phyloP scores from a whole-genome alignment of 2,888 invertebrate species.

The Pelosia muscerda region DNA sequence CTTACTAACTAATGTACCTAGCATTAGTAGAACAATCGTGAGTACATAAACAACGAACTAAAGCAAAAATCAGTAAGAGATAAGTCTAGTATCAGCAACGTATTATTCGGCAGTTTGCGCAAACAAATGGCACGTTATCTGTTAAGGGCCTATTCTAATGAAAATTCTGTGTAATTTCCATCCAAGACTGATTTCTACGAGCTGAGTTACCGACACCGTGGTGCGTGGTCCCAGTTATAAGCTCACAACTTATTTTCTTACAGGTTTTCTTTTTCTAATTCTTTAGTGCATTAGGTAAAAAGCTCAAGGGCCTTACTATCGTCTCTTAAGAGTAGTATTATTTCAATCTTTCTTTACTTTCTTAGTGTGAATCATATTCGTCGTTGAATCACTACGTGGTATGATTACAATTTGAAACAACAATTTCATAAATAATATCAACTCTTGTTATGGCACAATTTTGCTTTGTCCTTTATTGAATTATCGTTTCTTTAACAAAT shows the following conservation, averaged over 20 bases:
- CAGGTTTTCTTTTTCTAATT: too few relatives aligned
- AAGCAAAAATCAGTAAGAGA: background rate
- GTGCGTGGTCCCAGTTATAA: slow-evolving; percentile 35
- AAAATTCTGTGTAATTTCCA: slow-evolving; percentile 60
- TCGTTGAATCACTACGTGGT: too few relatives aligned
- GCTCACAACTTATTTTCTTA: background rate
- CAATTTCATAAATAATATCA: too few relatives aligned
- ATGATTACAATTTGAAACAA: too few relatives aligned
- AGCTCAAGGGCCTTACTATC: too few relatives aligned
- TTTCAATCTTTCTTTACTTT: too few relatives aligned
- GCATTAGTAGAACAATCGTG: background rate
- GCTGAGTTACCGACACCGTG: slow-evolving; percentile 45
- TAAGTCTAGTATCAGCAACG: slow-evolving; percentile 28
- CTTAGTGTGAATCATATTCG: too few relatives aligned
- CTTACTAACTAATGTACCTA: background rate
- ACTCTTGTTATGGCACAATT: too few relatives aligned
- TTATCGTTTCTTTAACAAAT: too few relatives aligned
- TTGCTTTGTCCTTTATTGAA: too few relatives aligned
- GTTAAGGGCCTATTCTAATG: slow-evolving; percentile 57
- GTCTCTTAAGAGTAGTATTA: too few relatives aligned
- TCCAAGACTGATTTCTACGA: slow-evolving; percentile 58
- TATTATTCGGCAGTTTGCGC: slow-evolving; percentile 37
- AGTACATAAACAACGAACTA: background rate
- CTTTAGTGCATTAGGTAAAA: too few relatives aligned
- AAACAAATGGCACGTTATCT: slow-evolving; percentile 57